A percentile compares a stretch with the other conserved stretches of the same genome.
Evolutionary conservation across 2,888 invertebrate species (phyloP).

Genomic region (Drosophila macrospina): DNA sequence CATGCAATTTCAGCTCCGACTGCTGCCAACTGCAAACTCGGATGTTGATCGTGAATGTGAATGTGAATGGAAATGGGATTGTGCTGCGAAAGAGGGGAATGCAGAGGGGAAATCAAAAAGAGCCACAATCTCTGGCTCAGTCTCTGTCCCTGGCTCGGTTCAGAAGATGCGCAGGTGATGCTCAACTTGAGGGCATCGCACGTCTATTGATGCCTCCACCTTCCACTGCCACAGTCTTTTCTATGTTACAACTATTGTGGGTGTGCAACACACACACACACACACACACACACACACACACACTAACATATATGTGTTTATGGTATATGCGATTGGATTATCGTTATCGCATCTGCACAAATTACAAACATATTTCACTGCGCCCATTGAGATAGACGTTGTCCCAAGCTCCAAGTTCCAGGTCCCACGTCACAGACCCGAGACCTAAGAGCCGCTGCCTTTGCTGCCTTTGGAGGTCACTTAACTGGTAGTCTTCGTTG

Average conservation of each 20-base stretch:
- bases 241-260: slow-evolving; percentile 48
- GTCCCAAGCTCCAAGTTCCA: slow-evolving; percentile 12
- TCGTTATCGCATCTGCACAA: slow-evolving; percentile 71
- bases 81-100: not conserved
- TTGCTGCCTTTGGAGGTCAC: slow-evolving; percentile 50
- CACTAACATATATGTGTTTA: not conserved
- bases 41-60: slow-evolving; percentile 46
- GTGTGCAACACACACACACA: slow-evolving; percentile 52
- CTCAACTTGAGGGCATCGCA: slow-evolving; percentile 50
- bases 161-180: slow-evolving; percentile 66
- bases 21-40: slow-evolving; percentile 35
- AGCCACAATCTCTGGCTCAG: slow-evolving; percentile 18
- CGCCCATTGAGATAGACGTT: slow-evolving; percentile 24
- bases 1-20: slow-evolving; percentile 65
- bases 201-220: slow-evolving; percentile 29
- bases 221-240: slow-evolving; percentile 1
- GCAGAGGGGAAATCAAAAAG: slow-evolving; percentile 32
- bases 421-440: not conserved
- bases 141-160: not conserved
- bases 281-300: slow-evolving; percentile 29
- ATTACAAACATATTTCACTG: slow-evolving; percentile 60
- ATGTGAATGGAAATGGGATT: slow-evolving; percentile 33
- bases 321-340: slow-evolving; percentile 61
- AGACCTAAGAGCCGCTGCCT: slow-evolving; percentile 5
- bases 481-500: slow-evolving; percentile 16